Conservation (phyloP, 2,888 invertebrate genomes). For the Zeuzera pyrina region DNA sequence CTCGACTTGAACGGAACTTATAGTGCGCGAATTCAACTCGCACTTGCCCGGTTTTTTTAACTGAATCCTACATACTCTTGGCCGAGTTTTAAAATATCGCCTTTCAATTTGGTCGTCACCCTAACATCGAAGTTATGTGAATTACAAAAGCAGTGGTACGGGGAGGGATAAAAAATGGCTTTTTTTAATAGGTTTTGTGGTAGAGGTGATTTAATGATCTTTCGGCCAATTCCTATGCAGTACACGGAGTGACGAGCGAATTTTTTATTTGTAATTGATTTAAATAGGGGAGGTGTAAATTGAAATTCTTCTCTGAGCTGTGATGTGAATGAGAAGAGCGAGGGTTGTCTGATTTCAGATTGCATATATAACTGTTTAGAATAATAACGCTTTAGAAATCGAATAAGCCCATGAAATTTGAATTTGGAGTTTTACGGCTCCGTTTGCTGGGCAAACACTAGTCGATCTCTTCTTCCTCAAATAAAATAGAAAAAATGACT, state of each 20-base stretch:
- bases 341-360: not conserved
- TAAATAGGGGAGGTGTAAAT: constrained; percentile 45
- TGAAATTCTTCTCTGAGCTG: constrained; percentile 54
- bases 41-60: too few species aligned
- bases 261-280: constrained; percentile 66
- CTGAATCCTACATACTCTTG: too few species aligned
- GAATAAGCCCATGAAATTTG: too few species aligned
- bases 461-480: too few species aligned
- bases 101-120: too few species aligned
- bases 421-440: too few species aligned
- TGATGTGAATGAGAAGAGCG: constrained; percentile 34
- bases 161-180: constrained; percentile 57
- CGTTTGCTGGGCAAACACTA: too few species aligned
- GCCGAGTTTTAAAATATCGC: too few species aligned
- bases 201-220: constrained; percentile 65
- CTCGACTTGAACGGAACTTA: too few species aligned
- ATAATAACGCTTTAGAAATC: not conserved
- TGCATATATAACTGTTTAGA: not conserved
- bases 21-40: not conserved
- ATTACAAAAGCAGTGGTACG: constrained; percentile 24
- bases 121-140: constrained; percentile 26
- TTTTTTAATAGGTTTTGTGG: constrained; percentile 64
- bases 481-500: too few species aligned
- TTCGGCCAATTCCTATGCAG: constrained; percentile 48
- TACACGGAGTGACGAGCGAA: constrained; percentile 49